These are phyloP conservation scores for Crematogaster levior DNA, from an alignment of 2,888 invertebrate genomes.

Conservation along the genomic window DNA sequence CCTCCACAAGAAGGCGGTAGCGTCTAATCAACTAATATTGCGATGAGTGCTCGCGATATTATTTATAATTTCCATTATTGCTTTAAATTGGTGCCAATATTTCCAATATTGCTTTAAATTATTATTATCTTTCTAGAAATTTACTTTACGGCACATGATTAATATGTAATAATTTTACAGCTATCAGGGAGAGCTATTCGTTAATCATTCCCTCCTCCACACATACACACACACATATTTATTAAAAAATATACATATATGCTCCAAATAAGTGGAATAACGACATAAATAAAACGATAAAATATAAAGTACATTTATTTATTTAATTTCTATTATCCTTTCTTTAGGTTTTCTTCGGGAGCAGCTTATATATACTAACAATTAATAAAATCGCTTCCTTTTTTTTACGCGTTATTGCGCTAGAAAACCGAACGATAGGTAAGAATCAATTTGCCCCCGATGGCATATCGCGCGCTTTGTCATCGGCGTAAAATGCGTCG, in stretches of 20 bases:
- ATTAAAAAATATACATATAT: too few species aligned
- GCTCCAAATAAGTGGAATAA: too few species aligned
- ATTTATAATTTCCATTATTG: not conserved
- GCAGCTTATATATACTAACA: not conserved
- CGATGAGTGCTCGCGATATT: not conserved
- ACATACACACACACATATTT: too few species aligned
- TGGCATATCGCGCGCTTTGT: not conserved
- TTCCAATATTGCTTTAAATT: too few species aligned
- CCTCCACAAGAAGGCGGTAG: not conserved
- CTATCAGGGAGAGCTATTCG: not conserved
- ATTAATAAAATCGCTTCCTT: constrained; percentile 21
- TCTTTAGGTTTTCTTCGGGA: not conserved
- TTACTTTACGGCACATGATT: not conserved
- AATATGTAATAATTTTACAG: not conserved
- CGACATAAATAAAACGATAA: too few species aligned
- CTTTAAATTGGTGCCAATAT: too few species aligned
- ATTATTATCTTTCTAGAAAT: not conserved
- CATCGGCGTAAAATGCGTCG: constrained; percentile 42
- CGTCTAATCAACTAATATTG: too few species aligned
- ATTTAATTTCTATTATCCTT: not conserved
- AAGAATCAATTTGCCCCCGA: constrained; percentile 47
- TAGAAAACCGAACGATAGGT: constrained; percentile 1
- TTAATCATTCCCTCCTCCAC: not conserved
- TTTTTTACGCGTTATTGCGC: constrained; percentile 5
- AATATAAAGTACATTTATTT: not conserved